phyloP scores from a whole-genome alignment of 2,888 invertebrate species.

The Morpho helenor region DNA sequence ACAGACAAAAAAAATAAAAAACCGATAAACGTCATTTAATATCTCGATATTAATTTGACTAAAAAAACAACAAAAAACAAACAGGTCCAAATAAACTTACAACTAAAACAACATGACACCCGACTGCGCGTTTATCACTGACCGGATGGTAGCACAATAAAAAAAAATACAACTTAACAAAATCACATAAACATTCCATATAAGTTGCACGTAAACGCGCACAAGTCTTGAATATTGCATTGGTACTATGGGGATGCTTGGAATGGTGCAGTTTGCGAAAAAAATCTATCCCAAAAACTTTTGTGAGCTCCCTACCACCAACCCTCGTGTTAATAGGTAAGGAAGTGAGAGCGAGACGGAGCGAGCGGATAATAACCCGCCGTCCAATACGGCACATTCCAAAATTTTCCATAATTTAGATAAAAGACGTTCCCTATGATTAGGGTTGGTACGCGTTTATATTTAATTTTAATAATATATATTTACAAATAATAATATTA shows the following conservation, averaged over 20 bases:
- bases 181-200: slow-evolving; percentile 5
- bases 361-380: slow-evolving; percentile 38
- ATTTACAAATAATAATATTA: no score
- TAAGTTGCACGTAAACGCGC: slow-evolving; percentile 6
- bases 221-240: slow-evolving; percentile 42
- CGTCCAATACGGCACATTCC: slow-evolving; percentile 61
- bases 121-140: slow-evolving; percentile 11
- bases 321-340: slow-evolving; percentile 66
- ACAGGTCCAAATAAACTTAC: slow-evolving; percentile 15
- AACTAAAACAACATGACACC: slow-evolving; percentile 14
- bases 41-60: background rate
- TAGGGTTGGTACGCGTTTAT: slow-evolving; percentile 53
- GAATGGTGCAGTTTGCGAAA: slow-evolving; percentile 72
- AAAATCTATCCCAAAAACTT: slow-evolving; percentile 72
- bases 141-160: slow-evolving; percentile 24
- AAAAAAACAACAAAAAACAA: slow-evolving; percentile 5
- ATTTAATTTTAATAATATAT: no score
- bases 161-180: slow-evolving; percentile 21
- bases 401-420: slow-evolving; percentile 78
- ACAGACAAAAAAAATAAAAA: slow-evolving; percentile 1
- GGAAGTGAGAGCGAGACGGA: slow-evolving; percentile 47
- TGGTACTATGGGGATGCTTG: slow-evolving; percentile 42
- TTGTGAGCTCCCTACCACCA: slow-evolving; percentile 68
- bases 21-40: background rate
- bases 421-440: slow-evolving; percentile 76